phyloP scores from a whole-genome alignment of 2,888 invertebrate genomes.

The Koerneria pararmatus region DNA sequence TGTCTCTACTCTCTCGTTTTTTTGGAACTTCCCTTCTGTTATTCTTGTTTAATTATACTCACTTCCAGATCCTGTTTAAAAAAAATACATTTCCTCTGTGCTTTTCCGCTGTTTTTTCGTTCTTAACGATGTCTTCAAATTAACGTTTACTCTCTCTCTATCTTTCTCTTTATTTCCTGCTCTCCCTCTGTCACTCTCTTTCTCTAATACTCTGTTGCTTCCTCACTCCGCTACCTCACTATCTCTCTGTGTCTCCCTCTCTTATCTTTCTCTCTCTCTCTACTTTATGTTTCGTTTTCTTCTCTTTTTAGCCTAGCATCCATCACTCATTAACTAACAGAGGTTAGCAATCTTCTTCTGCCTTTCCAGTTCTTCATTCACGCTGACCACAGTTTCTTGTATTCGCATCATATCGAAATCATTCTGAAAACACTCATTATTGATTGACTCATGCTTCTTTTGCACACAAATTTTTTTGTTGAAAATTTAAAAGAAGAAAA shows the following conservation, averaged over 20 bases:
- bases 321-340: not conserved
- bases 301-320: slow-evolving; percentile 3
- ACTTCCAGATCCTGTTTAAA: too few species aligned
- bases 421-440: too few species aligned
- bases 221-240: slow-evolving; percentile 1
- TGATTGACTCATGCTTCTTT: too few species aligned
- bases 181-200: not conserved
- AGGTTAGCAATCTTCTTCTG: slow-evolving; percentile 9
- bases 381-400: too few species aligned
- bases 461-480: too few species aligned
- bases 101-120: too few species aligned
- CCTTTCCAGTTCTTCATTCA: slow-evolving; percentile 14
- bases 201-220: not conserved
- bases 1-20: not conserved
- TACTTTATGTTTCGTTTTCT: not conserved
- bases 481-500: too few species aligned
- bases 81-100: too few species aligned
- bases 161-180: not conserved
- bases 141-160: too few species aligned
- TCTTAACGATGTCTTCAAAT: too few species aligned
- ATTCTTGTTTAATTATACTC: not conserved
- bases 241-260: not conserved
- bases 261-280: not conserved
- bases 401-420: too few species aligned
- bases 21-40: not conserved